These are phyloP conservation scores for Oscheius sp. DNA, from an alignment of 2,888 invertebrate species.

Conservation along the genomic window DNA sequence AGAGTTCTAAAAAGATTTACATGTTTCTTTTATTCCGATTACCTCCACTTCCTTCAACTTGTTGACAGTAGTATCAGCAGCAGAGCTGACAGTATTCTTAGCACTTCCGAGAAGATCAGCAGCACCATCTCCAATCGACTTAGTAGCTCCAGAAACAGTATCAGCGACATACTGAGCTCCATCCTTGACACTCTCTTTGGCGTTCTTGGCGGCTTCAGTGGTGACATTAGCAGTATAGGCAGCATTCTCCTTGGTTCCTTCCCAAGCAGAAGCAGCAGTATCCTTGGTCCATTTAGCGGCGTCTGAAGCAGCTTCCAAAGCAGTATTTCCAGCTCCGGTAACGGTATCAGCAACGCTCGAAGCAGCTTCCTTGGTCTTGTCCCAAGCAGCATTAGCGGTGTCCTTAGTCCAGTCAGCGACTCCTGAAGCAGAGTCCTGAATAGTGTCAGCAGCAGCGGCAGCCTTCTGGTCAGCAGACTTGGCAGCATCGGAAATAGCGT, in stretches of 20 bases:
- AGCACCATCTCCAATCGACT: background rate
- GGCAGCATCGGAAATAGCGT: constrained; percentile 1
- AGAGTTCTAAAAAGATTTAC: background rate
- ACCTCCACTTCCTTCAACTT: constrained; percentile 4
- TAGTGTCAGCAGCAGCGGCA: background rate
- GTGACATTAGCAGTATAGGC: background rate
- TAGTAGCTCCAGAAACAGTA: background rate
- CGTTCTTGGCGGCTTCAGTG: background rate
- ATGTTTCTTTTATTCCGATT: too few species aligned
- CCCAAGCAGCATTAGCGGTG: background rate
- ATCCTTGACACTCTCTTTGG: background rate
- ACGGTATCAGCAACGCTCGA: background rate
- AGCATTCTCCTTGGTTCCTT: background rate
- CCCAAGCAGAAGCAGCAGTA: background rate
- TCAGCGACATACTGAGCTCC: background rate
- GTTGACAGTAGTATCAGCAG: background rate
- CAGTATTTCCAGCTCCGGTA: background rate
- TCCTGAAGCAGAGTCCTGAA: background rate
- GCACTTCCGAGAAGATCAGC: background rate
- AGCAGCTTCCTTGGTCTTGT: background rate
- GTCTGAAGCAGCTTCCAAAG: background rate
- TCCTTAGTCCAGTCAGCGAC: background rate
- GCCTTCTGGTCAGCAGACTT: background rate
- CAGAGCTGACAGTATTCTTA: background rate
- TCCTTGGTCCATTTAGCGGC: constrained; percentile 12